phyloP scores from a whole-genome alignment of 2,888 invertebrate genomes.

The Eupithecia exiguata region DNA sequence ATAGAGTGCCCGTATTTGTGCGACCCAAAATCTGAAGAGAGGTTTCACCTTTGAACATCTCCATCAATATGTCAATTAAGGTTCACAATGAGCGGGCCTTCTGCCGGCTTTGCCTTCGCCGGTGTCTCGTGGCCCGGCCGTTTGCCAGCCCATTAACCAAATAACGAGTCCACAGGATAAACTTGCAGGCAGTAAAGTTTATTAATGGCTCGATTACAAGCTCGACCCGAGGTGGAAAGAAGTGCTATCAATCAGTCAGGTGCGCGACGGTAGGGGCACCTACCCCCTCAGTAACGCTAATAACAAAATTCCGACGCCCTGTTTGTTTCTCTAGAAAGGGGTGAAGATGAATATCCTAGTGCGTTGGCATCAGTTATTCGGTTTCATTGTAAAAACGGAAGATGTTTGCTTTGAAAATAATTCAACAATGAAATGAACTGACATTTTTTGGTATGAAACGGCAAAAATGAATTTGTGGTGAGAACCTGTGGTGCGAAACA shows the following conservation, averaged over 20 bases:
- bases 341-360: slow-evolving; percentile 80
- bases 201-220: slow-evolving; percentile 84
- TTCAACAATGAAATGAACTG: slow-evolving; percentile 36
- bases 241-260: slow-evolving; percentile 84
- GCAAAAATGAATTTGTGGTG: too few species aligned
- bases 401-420: slow-evolving; percentile 42
- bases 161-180: slow-evolving; percentile 82
- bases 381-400: slow-evolving; percentile 54
- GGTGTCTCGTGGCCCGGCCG: slow-evolving; percentile 71
- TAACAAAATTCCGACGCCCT: slow-evolving; percentile 82
- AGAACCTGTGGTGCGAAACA: too few species aligned
- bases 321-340: slow-evolving; percentile 80
- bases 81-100: slow-evolving; percentile 63
- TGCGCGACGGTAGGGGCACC: slow-evolving; percentile 77
- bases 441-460: too few species aligned
- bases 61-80: slow-evolving; percentile 75
- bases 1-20: slow-evolving; percentile 39
- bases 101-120: slow-evolving; percentile 55
- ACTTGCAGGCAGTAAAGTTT: slow-evolving; percentile 83
- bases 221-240: slow-evolving; percentile 84
- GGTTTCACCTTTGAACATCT: slow-evolving; percentile 56
- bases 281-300: slow-evolving; percentile 80
- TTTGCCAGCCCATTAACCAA: slow-evolving; percentile 82
- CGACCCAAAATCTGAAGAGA: slow-evolving; percentile 45
- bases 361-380: slow-evolving; percentile 61